Evolutionary conservation across 2,888 invertebrate genomes (phyloP), one percentile per base, ranked within the genome.

Genomic region (Teleiodes luculella): DNA sequence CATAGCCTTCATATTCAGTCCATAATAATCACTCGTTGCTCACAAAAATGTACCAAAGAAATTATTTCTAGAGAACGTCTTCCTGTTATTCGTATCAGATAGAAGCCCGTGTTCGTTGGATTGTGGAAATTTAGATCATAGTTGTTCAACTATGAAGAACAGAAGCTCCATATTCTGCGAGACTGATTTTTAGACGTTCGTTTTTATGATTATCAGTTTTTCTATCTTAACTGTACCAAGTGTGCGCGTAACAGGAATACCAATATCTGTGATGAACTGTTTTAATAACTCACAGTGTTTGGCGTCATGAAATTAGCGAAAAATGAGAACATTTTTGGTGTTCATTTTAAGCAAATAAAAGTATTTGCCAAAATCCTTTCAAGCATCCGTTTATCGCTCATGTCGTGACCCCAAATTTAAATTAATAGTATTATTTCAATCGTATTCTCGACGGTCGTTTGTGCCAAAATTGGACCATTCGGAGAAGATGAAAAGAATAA

Each of bases 1-100:
- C 37, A 49, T 37, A 48, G 48, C 52, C 54, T 60, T 48, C 72
- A 70, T 78, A 78, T 73, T 79, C 75, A 68, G 67, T 64, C 74
- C 71, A 70, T 75, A 68, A 70, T 72, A 72, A n/a, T 71, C 67
- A 69, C 70, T 80, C 80, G 74, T 86, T 86, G 87, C 87, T 89
- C 88, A 89, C 87, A 86, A 87, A 81, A 67, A 76, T 78, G 79
- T 86, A 88, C 87, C 87, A 88, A 88, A 88, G 87, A 88, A 77
- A 78, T 70, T 66, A 52, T 71, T 75, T 70, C 67, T 81, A 78
- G 74, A 16, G 39, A 69, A 66, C 62, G 60, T 64, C 61, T 59
- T 61, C 60, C 60, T 68, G 63, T 59, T 63, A 57, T 57, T 60
- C 51, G 53, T 36, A 43, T 41, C 47, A 14, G 41, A 48, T 35